These are phyloP conservation scores for Hipposideros larvatus DNA, from an alignment of 2,797 vertebrate species.

Conservation along the genomic window DNA sequence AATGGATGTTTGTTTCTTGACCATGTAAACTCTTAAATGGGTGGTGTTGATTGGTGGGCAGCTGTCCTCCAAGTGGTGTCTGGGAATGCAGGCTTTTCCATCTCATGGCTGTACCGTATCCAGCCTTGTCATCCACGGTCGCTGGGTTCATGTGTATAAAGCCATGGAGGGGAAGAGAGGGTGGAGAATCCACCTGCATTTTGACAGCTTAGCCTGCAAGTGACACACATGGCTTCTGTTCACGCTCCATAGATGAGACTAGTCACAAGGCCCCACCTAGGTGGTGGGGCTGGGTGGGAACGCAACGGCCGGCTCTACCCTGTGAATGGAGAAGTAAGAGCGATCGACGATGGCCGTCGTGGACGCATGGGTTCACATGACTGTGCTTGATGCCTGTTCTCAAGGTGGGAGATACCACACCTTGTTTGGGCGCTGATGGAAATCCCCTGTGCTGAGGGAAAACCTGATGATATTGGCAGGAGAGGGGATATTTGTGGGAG, in stretches of 20 bases:
- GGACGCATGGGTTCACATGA: background rate
- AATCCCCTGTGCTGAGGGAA: background rate
- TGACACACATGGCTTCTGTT: background rate
- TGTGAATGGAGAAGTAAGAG: background rate
- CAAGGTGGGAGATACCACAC: background rate
- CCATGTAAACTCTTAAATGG: background rate
- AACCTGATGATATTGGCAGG: background rate
- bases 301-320: background rate
- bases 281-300: background rate
- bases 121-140: background rate
- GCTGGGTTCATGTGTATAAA: background rate
- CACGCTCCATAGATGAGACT: background rate
- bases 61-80: background rate
- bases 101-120: background rate
- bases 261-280: background rate
- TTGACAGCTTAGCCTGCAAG: too few species aligned
- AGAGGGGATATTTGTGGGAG: background rate
- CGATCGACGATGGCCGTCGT: fast-evolving
- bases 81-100: background rate
- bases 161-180: background rate
- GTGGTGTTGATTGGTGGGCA: background rate
- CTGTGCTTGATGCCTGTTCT: too few species aligned
- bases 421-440: background rate
- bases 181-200: too few species aligned
- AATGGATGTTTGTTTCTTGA: background rate